phyloP scores from a whole-genome alignment of 2,888 invertebrate species.

The Hirtodrosophila cameraria region DNA sequence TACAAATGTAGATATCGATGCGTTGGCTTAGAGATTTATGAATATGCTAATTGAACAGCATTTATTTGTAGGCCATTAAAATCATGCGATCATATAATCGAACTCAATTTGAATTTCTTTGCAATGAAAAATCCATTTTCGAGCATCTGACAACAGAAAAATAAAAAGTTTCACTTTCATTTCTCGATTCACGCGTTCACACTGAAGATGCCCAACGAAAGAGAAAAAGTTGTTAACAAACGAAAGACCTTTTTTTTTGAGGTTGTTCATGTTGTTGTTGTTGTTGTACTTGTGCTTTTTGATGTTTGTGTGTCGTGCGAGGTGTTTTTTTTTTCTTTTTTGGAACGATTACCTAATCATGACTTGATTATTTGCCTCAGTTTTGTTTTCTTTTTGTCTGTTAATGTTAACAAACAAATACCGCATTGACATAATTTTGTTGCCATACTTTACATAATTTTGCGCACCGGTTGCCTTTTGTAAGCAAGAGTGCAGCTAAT shows the following conservation, averaged over 20 bases:
- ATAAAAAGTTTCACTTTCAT: slow-evolving; percentile 51
- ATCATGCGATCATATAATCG: slow-evolving; percentile 57
- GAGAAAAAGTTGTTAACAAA: slow-evolving; percentile 56
- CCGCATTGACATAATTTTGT: slow-evolving; percentile 64
- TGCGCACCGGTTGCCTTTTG: slow-evolving; percentile 5
- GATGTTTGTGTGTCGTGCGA: slow-evolving; percentile 75
- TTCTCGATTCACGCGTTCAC: slow-evolving; percentile 32
- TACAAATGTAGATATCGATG: background rate
- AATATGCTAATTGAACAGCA: slow-evolving; percentile 32
- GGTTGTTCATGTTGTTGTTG: slow-evolving; percentile 30
- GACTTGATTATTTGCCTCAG: slow-evolving; percentile 57
- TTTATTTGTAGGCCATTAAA: slow-evolving; percentile 16
- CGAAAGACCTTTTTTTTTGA: slow-evolving; percentile 54
- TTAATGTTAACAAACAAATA: slow-evolving; percentile 48
- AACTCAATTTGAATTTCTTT: slow-evolving; percentile 52
- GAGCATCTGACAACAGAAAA: slow-evolving; percentile 10
- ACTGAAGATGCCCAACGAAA: slow-evolving; percentile 43
- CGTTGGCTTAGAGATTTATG: slow-evolving; percentile 31
- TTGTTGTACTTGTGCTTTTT: slow-evolving; percentile 42
- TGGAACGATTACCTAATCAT: slow-evolving; percentile 76
- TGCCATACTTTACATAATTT: slow-evolving; percentile 63
- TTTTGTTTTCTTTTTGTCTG: slow-evolving; percentile 41
- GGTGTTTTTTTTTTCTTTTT: slow-evolving; percentile 67
- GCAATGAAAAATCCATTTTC: slow-evolving; percentile 46
- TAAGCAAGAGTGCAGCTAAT: slow-evolving; percentile 43